phyloP scores from a whole-genome alignment of 2,888 invertebrate genomes.

The Harpalus rubripes region DNA sequence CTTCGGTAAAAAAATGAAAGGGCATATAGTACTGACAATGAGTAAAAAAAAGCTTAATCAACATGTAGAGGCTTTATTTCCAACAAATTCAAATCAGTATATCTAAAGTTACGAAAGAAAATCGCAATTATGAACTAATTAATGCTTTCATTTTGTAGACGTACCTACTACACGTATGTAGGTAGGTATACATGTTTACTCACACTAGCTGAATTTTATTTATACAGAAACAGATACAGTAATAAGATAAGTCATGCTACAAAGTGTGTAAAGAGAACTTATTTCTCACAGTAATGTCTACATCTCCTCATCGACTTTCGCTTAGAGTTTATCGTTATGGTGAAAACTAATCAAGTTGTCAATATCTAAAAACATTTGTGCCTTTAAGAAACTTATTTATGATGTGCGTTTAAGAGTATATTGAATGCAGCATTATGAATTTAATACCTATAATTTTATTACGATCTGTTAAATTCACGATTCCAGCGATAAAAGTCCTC shows the following conservation, averaged over 20 bases:
- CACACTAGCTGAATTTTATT: too few relatives aligned
- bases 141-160: too few relatives aligned
- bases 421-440: conserved; percentile 24
- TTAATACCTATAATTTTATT: conserved; percentile 50
- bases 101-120: too few relatives aligned
- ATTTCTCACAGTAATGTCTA: conserved; percentile 2
- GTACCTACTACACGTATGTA: too few relatives aligned
- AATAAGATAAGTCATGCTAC: neutral
- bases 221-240: neutral
- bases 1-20: too few relatives aligned
- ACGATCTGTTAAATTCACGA: conserved; percentile 46
- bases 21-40: too few relatives aligned
- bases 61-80: too few relatives aligned
- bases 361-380: conserved; percentile 9
- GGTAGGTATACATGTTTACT: too few relatives aligned
- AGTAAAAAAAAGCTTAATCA: too few relatives aligned
- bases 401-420: conserved; percentile 20
- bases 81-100: too few relatives aligned
- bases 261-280: neutral
- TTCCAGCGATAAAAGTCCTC: conserved; percentile 38
- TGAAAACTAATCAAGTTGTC: conserved; percentile 35
- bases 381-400: conserved; percentile 24
- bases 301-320: neutral
- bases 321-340: neutral
- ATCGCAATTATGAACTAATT: too few relatives aligned